A percentile compares a stretch with the other conserved stretches of the same genome.
Evolutionary conservation across 2,113 vertebrate species (phyloP).

Genomic region (Zosterops japonicus): DNA sequence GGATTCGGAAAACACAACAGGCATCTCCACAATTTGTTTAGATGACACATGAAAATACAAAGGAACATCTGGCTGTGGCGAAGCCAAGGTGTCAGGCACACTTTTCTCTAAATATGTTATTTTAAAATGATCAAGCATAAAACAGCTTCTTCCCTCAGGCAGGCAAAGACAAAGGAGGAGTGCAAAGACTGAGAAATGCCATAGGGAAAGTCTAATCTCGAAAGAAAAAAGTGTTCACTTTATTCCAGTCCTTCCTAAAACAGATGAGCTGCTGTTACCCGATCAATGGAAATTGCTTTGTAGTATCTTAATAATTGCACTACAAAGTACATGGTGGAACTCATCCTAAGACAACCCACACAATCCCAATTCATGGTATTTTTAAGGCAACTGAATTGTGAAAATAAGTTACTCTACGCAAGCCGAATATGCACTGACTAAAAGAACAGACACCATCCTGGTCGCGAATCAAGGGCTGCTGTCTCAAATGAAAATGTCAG

Average conservation of each 20-base stretch:
- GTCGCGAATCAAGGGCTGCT: not conserved
- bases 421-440: not conserved
- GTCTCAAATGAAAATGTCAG: not conserved
- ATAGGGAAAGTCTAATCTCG: not conserved
- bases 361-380: not conserved
- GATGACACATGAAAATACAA: not conserved
- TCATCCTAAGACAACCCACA: not conserved
- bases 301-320: not conserved
- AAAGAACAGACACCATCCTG: not conserved
- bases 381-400: not conserved
- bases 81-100: not conserved
- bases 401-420: not conserved
- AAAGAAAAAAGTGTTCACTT: not conserved
- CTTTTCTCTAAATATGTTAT: not conserved
- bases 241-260: not conserved
- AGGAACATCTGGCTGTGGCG: not conserved
- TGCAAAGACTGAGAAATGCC: not conserved
- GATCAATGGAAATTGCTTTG: not conserved
- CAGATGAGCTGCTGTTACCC: not conserved
- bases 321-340: not conserved
- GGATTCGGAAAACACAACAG: not conserved
- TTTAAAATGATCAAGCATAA: slow-evolving; percentile 25
- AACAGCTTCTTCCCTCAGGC: slow-evolving; percentile 40
- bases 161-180: not conserved
- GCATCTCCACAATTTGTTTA: not conserved